Percentiles rank a stretch among this genome's conserved stretches.
phyloP scores from a whole-genome alignment of 1,140 invertebrate genomes.

The Bombus superbus region DNA sequence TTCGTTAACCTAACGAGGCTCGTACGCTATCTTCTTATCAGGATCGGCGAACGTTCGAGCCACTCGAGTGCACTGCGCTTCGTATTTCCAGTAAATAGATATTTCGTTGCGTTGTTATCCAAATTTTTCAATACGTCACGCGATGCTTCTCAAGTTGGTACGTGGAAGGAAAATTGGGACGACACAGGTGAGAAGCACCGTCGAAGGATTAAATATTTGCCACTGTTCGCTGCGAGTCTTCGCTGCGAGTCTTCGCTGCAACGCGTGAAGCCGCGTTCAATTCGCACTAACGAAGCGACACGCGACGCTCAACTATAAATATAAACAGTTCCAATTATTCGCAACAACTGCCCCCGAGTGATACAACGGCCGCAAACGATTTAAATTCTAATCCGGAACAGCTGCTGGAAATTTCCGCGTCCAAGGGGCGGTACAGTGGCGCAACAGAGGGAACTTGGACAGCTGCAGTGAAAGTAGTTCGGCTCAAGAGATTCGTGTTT shows the following conservation, averaged over 20 bases:
- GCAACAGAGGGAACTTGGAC: conserved; percentile 41
- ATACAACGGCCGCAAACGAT: background rate
- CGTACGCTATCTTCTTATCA: too few species aligned
- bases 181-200: too few species aligned
- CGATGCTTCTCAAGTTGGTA: too few species aligned
- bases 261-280: background rate
- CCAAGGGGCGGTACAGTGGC: background rate
- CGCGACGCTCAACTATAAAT: background rate
- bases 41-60: too few species aligned
- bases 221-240: background rate
- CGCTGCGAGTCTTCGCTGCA: background rate
- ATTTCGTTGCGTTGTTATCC: too few species aligned
- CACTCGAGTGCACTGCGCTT: too few species aligned
- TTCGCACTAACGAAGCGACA: background rate
- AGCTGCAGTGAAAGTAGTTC: conserved; percentile 50
- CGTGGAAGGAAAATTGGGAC: too few species aligned
- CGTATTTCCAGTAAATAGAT: too few species aligned
- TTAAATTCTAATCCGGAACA: conserved; percentile 16
- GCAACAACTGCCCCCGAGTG: too few species aligned
- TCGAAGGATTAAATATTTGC: background rate
- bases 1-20: too few species aligned
- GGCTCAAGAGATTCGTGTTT: conserved; percentile 45
- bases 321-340: background rate
- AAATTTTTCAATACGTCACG: too few species aligned
- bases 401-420: conserved; percentile 20